Base-by-base conservation (phyloP, 2,113 vertebrate genomes). In the Oncorhynchus kisutch region DNA sequence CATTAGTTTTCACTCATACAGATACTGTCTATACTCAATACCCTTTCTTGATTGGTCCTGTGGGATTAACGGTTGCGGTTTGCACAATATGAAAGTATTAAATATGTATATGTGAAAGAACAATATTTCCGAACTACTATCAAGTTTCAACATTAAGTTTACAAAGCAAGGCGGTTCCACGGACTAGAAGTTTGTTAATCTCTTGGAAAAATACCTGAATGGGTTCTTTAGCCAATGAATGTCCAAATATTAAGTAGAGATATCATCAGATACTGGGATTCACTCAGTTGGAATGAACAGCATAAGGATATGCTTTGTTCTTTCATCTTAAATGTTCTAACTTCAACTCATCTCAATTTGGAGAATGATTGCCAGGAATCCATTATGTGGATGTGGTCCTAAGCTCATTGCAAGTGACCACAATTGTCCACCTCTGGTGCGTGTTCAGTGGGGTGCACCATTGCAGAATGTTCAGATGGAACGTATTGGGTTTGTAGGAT, bases 61-160 rank as follows among this genome's bases (percentile, higher is more conserved):
- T 80, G 75, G 81, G 78, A 83, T 77, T 81, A 85, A 77, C 83
- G 82, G 86, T 87, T 89, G 86, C 87, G 78, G 82, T 89, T 92
- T 92, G 89, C 90, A 91, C 89, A 89, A 65, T 84, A 88, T 82
- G 81, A 86, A 78, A 83, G 66, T 5, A 81, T 74, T 80, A 57
- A 85, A 88, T 73, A 84, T 92, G 85, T 91, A 84, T 89, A 91
- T 83, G 84, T 81, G 31, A 85, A 84, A 76, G 16, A 72, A 67
- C 65, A 48, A 31, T 59, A 12, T 74, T 72, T 51, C 49, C 67
- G 6, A 75, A 65, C 73, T 74, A 8, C 22, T 27, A 24, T 18
- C 3, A 54, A 54, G 51, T 13, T 14, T 45, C 39, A 6, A 20
- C 54, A 57, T 57, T 45, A 45, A 8, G 13, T 57, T 57, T 57